These are phyloP conservation scores for Gadus chalcogrammus DNA, from an alignment of 2,113 vertebrate genomes.

Conservation along the genomic window DNA sequence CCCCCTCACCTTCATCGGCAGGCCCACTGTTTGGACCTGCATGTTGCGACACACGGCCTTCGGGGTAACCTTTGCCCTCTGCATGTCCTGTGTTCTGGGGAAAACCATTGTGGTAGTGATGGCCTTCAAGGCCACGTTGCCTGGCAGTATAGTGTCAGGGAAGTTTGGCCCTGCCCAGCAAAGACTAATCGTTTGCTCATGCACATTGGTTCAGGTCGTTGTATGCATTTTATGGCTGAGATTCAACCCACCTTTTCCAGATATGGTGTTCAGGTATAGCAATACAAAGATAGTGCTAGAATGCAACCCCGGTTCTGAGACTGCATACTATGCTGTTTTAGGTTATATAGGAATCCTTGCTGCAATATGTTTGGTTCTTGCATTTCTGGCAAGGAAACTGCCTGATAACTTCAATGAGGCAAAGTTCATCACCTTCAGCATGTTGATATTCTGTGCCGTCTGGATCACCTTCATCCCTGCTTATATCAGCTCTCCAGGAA, in stretches of 20 bases:
- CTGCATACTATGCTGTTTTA: not conserved
- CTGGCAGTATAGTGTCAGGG: not conserved
- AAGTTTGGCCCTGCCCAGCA: not conserved
- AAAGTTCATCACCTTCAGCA: not conserved
- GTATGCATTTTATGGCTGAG: conserved; percentile 69
- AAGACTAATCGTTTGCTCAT: conserved; percentile 28
- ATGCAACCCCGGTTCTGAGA: conserved; percentile 48
- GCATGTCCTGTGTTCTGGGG: not conserved
- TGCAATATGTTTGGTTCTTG: not conserved
- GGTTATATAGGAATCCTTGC: not conserved
- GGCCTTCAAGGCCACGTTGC: conserved; percentile 1
- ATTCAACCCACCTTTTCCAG: conserved; percentile 64
- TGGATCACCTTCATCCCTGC: not conserved
- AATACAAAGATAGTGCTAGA: conserved; percentile 68
- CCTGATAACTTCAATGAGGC: conserved; percentile 1
- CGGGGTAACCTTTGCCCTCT: not conserved
- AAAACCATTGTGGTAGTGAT: not conserved
- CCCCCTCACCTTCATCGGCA: conserved; percentile 3
- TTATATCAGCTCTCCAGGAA: not conserved
- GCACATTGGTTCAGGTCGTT: conserved; percentile 66
- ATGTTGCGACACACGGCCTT: conserved; percentile 41
- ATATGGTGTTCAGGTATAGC: conserved; percentile 52
- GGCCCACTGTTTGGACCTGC: conserved; percentile 67
- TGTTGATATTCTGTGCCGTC: conserved; percentile 1
- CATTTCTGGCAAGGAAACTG: not conserved